Evolutionary conservation across 1,140 invertebrate species (phyloP), one percentile per base, ranked within the genome.

Genomic region (Aplysia californica): DNA sequence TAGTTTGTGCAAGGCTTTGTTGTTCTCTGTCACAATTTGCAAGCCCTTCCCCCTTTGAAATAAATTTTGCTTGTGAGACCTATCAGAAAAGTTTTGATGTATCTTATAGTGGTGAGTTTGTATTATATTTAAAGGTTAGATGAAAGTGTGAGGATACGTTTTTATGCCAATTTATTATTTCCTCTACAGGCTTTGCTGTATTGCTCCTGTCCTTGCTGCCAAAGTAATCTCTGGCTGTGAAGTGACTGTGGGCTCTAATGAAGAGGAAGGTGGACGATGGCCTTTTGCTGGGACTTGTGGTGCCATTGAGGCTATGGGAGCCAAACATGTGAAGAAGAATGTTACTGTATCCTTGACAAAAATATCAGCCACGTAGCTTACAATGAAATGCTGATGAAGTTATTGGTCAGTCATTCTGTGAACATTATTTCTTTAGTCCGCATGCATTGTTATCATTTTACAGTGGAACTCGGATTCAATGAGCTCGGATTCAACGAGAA

Each of bases 201-300:
- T 93, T 72, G 89, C 93, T n/a, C 91, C 92, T 15, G 90, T 91
- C 21, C 69, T 93, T 21, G 90, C 91, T 29, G 92, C 92, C 1
- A 92, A 90, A 85, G 87, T 92, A 0, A 77, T 90, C 21, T 76
- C 83, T 35, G 91, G 91, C 38, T 90, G 90, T 75, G 91, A 90
- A 80, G 88, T 93, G 29, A 93, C 93, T 6, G 88, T 93, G 1
- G 93, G 93, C 5, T 82, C 80, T 26, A 82, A 84, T 44, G 23
- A 77, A 50, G 84, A 87, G 61, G 86, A 85, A 56, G 83, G 84
- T n/a, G 89, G 91, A 20, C 86, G 89, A 5, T 93, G 92, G 92
- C 92, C 92, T n/a, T 89, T 92, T 82, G 87, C 88, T n/a, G 91
- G 90, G 18, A 90, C 91, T 38, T 91, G 92, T 67, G 85, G 88